Evolutionary conservation across 2,888 invertebrate genomes (phyloP).

Genomic region (Melanophora roralis): DNA sequence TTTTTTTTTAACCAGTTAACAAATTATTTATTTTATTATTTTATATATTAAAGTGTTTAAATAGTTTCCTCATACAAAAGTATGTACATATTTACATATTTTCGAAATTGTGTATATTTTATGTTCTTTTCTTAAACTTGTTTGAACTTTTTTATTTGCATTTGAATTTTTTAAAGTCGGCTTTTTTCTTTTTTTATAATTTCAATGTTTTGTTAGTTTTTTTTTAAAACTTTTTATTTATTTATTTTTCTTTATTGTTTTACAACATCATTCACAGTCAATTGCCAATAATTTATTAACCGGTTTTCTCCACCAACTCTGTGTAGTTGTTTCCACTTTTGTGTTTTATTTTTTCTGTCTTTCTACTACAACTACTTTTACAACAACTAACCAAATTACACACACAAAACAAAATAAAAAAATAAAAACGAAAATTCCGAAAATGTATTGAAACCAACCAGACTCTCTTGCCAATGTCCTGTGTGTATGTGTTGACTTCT

Average conservation of each 20-base stretch:
- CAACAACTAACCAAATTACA: constrained; percentile 32
- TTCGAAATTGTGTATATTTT: background rate
- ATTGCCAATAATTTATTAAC: constrained; percentile 74
- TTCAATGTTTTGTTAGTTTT: constrained; percentile 2
- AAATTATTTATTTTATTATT: background rate
- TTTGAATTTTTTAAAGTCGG: background rate
- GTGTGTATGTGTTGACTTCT: constrained; percentile 63
- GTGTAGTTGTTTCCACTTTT: constrained; percentile 47
- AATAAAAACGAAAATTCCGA: background rate
- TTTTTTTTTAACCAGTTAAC: background rate
- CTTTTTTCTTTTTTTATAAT: background rate
- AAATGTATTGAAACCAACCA: constrained; percentile 23
- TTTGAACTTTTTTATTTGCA: background rate
- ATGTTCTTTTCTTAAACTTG: background rate
- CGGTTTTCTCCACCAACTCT: constrained; percentile 70
- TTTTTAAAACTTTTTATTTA: constrained; percentile 53
- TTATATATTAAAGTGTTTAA: background rate
- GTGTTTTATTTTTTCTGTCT: constrained; percentile 48
- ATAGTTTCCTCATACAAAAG: background rate
- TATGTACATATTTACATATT: no score
- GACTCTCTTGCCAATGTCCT: constrained; percentile 64
- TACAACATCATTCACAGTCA: constrained; percentile 42
- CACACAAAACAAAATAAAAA: constrained; percentile 1
- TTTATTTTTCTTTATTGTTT: constrained; percentile 51
- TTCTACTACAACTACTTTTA: constrained; percentile 70